Evolutionary conservation across 2,888 invertebrate species (phyloP).

Genomic region (Sesamia inferens): DNA sequence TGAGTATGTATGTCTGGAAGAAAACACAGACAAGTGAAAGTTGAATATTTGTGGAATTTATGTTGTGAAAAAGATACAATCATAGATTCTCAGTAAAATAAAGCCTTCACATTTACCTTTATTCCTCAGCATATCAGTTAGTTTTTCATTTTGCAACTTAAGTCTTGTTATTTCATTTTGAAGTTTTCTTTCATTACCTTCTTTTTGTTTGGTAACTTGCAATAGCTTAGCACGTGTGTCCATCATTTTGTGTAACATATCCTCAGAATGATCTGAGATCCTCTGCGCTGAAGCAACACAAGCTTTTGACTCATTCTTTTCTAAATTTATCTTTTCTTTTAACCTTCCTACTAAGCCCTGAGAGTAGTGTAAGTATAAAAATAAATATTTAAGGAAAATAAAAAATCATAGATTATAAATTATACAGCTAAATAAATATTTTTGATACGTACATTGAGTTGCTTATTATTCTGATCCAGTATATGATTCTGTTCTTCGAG

Average conservation of each 20-base stretch:
- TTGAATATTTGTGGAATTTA: not conserved
- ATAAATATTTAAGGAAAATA: too few relatives aligned
- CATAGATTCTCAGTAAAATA: not conserved
- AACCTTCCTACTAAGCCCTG: slow-evolving; percentile 75
- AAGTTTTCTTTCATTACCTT: slow-evolving; percentile 77
- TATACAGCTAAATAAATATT: not conserved
- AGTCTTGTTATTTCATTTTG: slow-evolving; percentile 81
- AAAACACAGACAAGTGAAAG: not conserved
- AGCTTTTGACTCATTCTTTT: slow-evolving; percentile 84
- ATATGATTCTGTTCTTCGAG: slow-evolving; percentile 81
- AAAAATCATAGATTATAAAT: not conserved
- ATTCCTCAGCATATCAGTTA: slow-evolving; percentile 78
- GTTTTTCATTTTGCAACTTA: slow-evolving; percentile 82
- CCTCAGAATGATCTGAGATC: slow-evolving; percentile 82
- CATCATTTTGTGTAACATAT: slow-evolving; percentile 75
- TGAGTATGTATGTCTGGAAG: slow-evolving; percentile 60
- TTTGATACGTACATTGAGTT: slow-evolving; percentile 78
- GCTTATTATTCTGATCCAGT: slow-evolving; percentile 82
- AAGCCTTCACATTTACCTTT: slow-evolving; percentile 73
- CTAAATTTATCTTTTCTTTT: slow-evolving; percentile 76
- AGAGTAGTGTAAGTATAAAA: slow-evolving; percentile 49
- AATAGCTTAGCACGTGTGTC: slow-evolving; percentile 77
- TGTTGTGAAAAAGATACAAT: not conserved
- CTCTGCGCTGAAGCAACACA: slow-evolving; percentile 85
- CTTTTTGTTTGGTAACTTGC: slow-evolving; percentile 82